Evolutionary conservation across 1,140 invertebrate species (phyloP).

Genomic region (Hesperophylax magnus): DNA sequence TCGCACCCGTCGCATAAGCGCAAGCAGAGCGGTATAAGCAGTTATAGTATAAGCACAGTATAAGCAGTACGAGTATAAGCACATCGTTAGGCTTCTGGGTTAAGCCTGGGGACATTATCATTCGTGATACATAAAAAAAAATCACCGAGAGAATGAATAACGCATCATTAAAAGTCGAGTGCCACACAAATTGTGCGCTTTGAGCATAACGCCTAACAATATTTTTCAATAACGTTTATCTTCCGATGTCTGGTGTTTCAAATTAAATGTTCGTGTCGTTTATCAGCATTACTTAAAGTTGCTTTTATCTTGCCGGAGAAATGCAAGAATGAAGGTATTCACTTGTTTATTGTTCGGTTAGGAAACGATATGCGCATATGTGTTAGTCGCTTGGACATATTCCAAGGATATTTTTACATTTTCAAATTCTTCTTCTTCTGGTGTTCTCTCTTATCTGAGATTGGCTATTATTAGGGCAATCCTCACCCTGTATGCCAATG

Average conservation of each 20-base stretch:
- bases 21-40: background rate
- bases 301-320: no score
- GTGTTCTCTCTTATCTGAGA: no score
- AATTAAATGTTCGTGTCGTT: background rate
- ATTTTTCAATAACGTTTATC: constrained; percentile 57
- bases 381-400: no score
- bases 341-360: no score
- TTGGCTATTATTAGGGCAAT: no score
- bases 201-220: background rate
- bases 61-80: background rate
- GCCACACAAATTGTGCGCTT: constrained; percentile 38
- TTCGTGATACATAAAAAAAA: constrained; percentile 41
- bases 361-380: no score
- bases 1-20: background rate
- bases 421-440: no score
- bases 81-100: constrained; percentile 51
- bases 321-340: no score
- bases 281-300: no score
- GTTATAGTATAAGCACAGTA: no score
- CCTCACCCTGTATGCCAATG: no score
- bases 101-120: constrained; percentile 39
- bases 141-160: constrained; percentile 47
- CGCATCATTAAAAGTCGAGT: constrained; percentile 55
- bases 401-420: no score
- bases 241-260: constrained; percentile 14